Base-by-base conservation (phyloP, 2,797 vertebrate species). In the Rhinogobio ventralis region DNA sequence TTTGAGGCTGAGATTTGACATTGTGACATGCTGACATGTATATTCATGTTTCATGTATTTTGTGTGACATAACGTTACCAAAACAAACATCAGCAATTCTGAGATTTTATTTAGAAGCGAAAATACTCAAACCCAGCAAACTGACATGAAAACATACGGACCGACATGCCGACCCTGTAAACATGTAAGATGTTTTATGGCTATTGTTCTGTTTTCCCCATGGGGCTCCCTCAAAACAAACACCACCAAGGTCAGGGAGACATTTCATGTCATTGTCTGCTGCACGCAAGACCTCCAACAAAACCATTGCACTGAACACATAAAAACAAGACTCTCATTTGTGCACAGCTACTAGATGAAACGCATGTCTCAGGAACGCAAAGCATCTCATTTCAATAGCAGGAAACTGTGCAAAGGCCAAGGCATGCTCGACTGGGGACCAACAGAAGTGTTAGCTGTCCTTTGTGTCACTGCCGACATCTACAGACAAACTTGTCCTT, bases 381-480 rank as follows among this genome's bases (percentile, higher is more conserved):
- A 88, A 88, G 90, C 85, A 90, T 89, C 90, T 91, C 87, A 95
- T 74, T 74, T 57, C 95, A 95, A 95, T 95, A 85, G 90, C 93
- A 94, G 95, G 94, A 95, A 95, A 89, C 90, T 74, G 92, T 89
- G 68, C 81, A 86, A 90, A 92, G 25, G 62, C 62, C 62, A 64
- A 17, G 92, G 91, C 92, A 71, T 57, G 20, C 20, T n/a, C 3
- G 17, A 39, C 85, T 87, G 91, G 84, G 91, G 86, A 72, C 45
- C 72, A 87, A 85, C 62, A 25, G 53, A 46, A 77, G 30, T 5
- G 28, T 25, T 49, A 42, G 39, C 51, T 25, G 51, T 42, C 60
- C 76, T 74, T 77, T 66, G 81, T 25, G 69, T 33, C 72, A 33
- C 2, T 74, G 53, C 9, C 2, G 53, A 19, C 49, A 74, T 10